Evolutionary conservation across 92 coral and sea anemone species (phyloP), one percentile per base, ranked within the genome.

Genomic region (Umimayanthus kanabou): DNA sequence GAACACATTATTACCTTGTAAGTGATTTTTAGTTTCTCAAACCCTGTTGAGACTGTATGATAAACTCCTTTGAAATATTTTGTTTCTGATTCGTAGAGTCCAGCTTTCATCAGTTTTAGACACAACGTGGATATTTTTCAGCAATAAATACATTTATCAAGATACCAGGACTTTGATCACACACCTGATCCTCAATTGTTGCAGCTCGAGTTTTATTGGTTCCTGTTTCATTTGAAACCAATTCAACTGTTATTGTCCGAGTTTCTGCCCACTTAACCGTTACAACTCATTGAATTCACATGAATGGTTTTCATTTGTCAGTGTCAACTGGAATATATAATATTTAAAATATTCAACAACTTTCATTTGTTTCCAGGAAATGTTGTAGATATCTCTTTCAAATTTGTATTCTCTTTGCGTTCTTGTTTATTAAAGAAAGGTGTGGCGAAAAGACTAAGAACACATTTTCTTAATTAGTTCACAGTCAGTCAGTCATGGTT

Each of bases 131-230:
- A 76, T 33, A 76, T 5, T 22, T 20, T 76, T 43, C 53, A 39
- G 22, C 50, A 39, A 76, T 76, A 76, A 76, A 76, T 39, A 76
- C 80, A 76, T 76, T 76, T 76, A 76, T 22, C 80, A 43, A 76
- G 33, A 76, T 53, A 53, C 58, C 58, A 53, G 58, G 58, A 1
- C 18, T 53, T 14, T 53, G 58, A 53, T 11, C 58, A 53, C 58
- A n/a, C 53, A 76, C 80, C 80, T 16, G 80, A 76, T 23, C 25
- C 20, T 39, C 11, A 25, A 76, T 76, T 76, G 80, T 76, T 76
- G 30, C 26, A 15, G 30, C 47, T 39, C 28, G 16, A 4, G 25
- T 39, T 39, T 76, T 20, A 76, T 42, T 76, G 80, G 80, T 76
- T 39, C 29, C 18, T 20, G 2, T 33, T 7, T 30, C 7, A 16